Conservation (phyloP, 37 sponge, comb jelly and placozoan species). For the Hexactinellida sp. region DNA sequence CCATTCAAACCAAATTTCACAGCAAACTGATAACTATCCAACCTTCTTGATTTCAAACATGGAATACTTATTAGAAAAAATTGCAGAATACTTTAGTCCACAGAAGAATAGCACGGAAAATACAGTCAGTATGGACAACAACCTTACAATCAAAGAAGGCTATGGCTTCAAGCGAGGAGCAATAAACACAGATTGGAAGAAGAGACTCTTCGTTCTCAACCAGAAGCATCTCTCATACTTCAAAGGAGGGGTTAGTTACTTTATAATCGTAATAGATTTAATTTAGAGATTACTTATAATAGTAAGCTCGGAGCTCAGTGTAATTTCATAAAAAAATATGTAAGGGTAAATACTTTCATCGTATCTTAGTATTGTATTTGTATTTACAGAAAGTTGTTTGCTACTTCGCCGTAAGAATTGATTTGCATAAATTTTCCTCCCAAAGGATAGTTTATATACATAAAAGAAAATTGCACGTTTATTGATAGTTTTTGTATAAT, state of each 20-base stretch:
- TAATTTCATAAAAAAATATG: no score
- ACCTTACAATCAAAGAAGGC: constrained; percentile 59
- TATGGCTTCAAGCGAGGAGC: constrained; percentile 57
- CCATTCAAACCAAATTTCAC: not conserved
- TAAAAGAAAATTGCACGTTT: no score
- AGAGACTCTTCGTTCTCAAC: constrained; percentile 58
- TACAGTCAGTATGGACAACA: not conserved
- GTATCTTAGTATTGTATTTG: no score
- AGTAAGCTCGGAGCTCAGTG: no score
- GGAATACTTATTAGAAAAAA: constrained; percentile 8
- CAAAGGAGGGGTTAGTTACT: constrained; percentile 68
- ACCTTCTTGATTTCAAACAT: not conserved
- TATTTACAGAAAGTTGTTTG: no score
- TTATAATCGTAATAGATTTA: not conserved
- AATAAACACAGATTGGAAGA: constrained; percentile 70
- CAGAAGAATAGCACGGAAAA: not conserved
- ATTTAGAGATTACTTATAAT: no score
- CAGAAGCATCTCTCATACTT: constrained; percentile 58
- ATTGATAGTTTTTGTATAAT: no score
- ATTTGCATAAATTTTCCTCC: no score
- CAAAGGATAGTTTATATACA: no score
- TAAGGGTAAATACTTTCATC: no score
- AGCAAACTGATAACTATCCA: not conserved
- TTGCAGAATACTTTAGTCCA: not conserved
- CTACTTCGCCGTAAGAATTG: no score